Base-by-base conservation (phyloP, 1,140 invertebrate genomes). In the Metaphire vulgaris region DNA sequence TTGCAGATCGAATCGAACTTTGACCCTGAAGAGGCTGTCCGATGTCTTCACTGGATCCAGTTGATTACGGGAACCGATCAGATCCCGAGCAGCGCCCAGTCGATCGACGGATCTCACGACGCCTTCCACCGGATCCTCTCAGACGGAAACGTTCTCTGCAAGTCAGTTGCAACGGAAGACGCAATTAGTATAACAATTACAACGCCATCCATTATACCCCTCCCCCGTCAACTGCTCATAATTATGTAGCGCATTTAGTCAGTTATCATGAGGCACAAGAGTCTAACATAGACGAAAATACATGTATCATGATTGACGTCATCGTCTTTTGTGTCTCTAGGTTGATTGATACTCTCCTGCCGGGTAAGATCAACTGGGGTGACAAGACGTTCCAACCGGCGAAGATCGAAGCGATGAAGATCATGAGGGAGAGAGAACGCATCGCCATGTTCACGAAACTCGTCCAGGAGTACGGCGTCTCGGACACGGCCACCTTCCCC, bases 31-130 rank as follows among this genome's bases (percentile, higher is more conserved):
- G 75, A 76, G 69, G 80, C 78, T 15, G n/a, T 69, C 21, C 64
- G 79, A 34, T 79, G 76, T 41, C 71, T 81, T 12, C 26, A 74
- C 34, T 81, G 79, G 79, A 79, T 81, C 15, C 76, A 65, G 1
- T n/a, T 65, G 33, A 64, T 77, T 16, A 77, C 76, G 16, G 70
- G 71, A 26, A 26, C 33, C 29, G 29, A 32, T 21, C 70, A 77
- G 64, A 77, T 77, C 41, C 76, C 76, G 26, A 30, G 29, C 1
- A 56, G 73, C n/a, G 56, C 69, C 16, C 33, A 41, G 12, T 71
- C 72, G 69, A 77, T 77, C 69, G 71, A 77, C 56, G 70, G 34
- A 21, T 77, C 76, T 2, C 70, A 74, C 69, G 76, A 75, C 76
- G 33, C 64, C 69, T 77, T 77, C 70, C 69, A 74, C 70, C 15